phyloP scores from a whole-genome alignment of 2,797 vertebrate genomes.

The Crenichthys baileyi region DNA sequence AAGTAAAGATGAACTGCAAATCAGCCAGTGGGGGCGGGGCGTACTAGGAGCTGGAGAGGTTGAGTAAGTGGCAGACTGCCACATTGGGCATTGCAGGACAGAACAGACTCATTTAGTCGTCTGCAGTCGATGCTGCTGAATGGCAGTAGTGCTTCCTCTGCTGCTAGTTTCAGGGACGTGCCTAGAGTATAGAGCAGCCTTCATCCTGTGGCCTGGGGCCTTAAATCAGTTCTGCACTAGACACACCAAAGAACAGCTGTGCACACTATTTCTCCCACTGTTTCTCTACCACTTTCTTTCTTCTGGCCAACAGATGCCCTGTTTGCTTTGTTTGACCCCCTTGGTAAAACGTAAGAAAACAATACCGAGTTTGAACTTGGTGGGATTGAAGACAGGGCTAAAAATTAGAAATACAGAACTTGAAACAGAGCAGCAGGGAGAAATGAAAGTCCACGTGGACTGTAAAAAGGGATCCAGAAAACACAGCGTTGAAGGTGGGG shows the following conservation, averaged over 20 bases:
- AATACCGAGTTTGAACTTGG: slow-evolving; percentile 51
- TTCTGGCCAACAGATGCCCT: slow-evolving; percentile 51
- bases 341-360: slow-evolving; percentile 46
- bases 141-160: slow-evolving; percentile 82
- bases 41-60: slow-evolving; percentile 49
- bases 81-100: slow-evolving; percentile 75
- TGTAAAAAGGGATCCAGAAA: slow-evolving; percentile 30
- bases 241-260: slow-evolving; percentile 75
- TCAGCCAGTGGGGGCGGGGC: slow-evolving; percentile 36
- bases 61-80: slow-evolving; percentile 68
- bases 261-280: slow-evolving; percentile 46
- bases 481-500: slow-evolving; percentile 23
- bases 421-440: slow-evolving; percentile 8
- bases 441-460: slow-evolving; percentile 16
- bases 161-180: slow-evolving; percentile 80
- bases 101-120: slow-evolving; percentile 82
- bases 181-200: slow-evolving; percentile 77
- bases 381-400: slow-evolving; percentile 17
- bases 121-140: slow-evolving; percentile 76
- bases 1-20: slow-evolving; percentile 39
- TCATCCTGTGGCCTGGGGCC: slow-evolving; percentile 77
- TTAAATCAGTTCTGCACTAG: slow-evolving; percentile 79
- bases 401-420: slow-evolving; percentile 12
- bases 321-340: slow-evolving; percentile 57
- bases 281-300: slow-evolving; percentile 36